Evolutionary conservation across 2,113 vertebrate genomes (phyloP).

Genomic region (Takifugu flavidus): DNA sequence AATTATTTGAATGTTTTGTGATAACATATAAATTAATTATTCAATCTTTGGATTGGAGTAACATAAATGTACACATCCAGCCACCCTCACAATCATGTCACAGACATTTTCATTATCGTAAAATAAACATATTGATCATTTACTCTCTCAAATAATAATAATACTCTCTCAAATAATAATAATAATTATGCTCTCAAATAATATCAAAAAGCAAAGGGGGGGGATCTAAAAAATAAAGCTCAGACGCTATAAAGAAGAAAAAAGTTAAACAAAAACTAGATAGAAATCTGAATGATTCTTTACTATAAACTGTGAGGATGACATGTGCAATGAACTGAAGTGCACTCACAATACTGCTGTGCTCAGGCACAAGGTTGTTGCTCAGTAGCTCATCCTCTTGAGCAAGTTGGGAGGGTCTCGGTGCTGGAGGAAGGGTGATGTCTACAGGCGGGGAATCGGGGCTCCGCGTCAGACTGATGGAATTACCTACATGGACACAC

Average conservation of each 20-base stretch:
- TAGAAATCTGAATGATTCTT: conserved; percentile 28
- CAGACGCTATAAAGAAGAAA: conserved; percentile 23
- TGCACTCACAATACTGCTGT: conserved; percentile 65
- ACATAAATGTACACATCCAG: no score
- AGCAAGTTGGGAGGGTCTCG: conserved; percentile 62
- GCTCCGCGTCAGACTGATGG: conserved; percentile 70
- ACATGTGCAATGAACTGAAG: neutral
- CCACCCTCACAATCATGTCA: no score
- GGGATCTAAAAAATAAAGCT: neutral
- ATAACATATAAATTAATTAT: no score
- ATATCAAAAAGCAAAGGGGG: neutral
- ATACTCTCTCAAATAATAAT: no score
- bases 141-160: no score
- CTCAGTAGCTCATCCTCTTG: conserved; percentile 60
- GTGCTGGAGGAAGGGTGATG: conserved; percentile 54
- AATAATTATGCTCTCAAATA: no score
- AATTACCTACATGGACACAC: conserved; percentile 59
- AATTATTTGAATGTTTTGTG: no score
- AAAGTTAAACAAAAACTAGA: conserved; percentile 15
- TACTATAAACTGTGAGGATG: conserved; percentile 4
- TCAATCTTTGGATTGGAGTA: no score
- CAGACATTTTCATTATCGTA: no score
- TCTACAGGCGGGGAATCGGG: conserved; percentile 58
- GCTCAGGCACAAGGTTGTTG: conserved; percentile 67
- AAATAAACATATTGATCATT: no score